phyloP scores from a whole-genome alignment of 1,140 invertebrate genomes.

The Drosophila miranda region DNA sequence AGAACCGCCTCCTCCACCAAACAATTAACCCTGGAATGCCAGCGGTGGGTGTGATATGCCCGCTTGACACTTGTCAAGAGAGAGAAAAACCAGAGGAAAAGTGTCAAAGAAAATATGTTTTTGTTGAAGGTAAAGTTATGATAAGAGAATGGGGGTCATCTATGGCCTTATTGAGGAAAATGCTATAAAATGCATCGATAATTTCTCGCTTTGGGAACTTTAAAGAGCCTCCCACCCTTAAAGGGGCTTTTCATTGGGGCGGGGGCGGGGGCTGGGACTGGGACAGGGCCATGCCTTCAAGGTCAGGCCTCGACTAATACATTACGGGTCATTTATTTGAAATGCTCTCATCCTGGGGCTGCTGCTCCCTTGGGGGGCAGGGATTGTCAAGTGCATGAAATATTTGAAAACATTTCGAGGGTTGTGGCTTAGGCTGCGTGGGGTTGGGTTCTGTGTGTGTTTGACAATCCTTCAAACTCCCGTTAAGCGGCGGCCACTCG shows the following conservation, averaged over 20 bases:
- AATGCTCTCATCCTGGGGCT: constrained; percentile 35
- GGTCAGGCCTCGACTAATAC: constrained; percentile 52
- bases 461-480: constrained; percentile 76
- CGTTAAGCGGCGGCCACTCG: constrained; percentile 69
- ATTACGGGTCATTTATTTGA: constrained; percentile 71
- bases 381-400: constrained; percentile 75
- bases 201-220: too few relatives aligned
- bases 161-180: too few relatives aligned
- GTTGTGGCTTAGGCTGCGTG: too few relatives aligned
- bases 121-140: neutral
- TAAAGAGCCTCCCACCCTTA: neutral
- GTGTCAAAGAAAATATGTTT: neutral
- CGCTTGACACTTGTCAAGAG: neutral
- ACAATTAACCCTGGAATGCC: constrained; percentile 49
- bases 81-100: too few relatives aligned
- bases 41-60: constrained; percentile 1
- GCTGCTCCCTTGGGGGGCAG: neutral
- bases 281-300: constrained; percentile 19
- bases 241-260: constrained; percentile 27
- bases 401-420: constrained; percentile 74
- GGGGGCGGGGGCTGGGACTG: neutral
- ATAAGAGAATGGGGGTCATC: too few relatives aligned
- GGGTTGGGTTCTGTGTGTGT: constrained; percentile 31
- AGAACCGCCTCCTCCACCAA: constrained; percentile 24
- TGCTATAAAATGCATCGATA: too few relatives aligned